phyloP scores from a whole-genome alignment of 2,113 vertebrate genomes.

The Xiphophorus hellerii region DNA sequence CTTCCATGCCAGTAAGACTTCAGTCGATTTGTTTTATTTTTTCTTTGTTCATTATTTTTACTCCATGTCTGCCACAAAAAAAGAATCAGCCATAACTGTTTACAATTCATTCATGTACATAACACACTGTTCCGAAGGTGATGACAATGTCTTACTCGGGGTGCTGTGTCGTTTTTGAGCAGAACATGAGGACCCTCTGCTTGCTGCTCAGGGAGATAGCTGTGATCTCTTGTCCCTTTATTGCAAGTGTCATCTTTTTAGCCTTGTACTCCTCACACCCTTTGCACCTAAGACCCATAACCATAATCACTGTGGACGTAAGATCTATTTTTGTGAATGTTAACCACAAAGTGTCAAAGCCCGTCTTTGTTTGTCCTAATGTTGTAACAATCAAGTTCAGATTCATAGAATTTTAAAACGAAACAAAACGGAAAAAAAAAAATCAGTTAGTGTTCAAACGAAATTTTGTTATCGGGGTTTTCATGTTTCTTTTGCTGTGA shows the following conservation, averaged over 20 bases:
- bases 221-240: slow-evolving; percentile 75
- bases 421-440: slow-evolving; percentile 3
- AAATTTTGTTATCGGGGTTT: slow-evolving; percentile 64
- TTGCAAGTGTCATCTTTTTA: slow-evolving; percentile 65
- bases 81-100: slow-evolving; percentile 45
- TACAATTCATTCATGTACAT: slow-evolving; percentile 45
- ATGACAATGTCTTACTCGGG: slow-evolving; percentile 61
- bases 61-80: slow-evolving; percentile 29
- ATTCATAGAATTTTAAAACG: slow-evolving; percentile 58
- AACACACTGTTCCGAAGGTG: slow-evolving; percentile 29
- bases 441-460: slow-evolving; percentile 61
- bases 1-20: slow-evolving; percentile 64
- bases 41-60: slow-evolving; percentile 17
- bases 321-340: slow-evolving; percentile 83
- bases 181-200: slow-evolving; percentile 57
- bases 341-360: slow-evolving; percentile 79
- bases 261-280: slow-evolving; percentile 73
- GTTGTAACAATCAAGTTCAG: slow-evolving; percentile 70
- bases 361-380: slow-evolving; percentile 76
- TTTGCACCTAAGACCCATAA: slow-evolving; percentile 80
- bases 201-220: slow-evolving; percentile 79
- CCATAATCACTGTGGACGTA: slow-evolving; percentile 82
- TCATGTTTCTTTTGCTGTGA: slow-evolving; percentile 75
- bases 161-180: slow-evolving; percentile 60
- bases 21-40: slow-evolving; percentile 30